These are phyloP conservation scores for Odontomyia ornata DNA, from an alignment of 2,888 invertebrate species.

Conservation along the genomic window DNA sequence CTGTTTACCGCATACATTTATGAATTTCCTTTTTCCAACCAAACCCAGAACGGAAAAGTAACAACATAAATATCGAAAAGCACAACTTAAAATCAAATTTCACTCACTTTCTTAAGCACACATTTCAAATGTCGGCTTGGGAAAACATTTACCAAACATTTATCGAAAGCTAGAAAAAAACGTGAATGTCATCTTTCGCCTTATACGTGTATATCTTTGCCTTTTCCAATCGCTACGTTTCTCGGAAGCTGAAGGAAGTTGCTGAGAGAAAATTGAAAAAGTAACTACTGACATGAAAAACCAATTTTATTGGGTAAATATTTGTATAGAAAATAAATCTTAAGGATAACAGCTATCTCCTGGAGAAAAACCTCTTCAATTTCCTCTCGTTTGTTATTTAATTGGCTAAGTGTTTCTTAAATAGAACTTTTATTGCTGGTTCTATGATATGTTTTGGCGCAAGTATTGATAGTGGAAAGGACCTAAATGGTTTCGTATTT, in stretches of 20 bases:
- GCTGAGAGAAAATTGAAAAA: neutral
- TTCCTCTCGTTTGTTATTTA: neutral
- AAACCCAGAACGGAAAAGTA: no score
- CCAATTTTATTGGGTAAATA: constrained; percentile 31
- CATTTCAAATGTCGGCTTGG: neutral
- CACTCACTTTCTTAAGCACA: no score
- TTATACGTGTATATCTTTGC: neutral
- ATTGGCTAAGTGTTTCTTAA: neutral
- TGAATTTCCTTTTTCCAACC: no score
- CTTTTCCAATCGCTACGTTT: neutral
- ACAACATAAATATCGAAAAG: no score
- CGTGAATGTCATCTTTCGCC: no score
- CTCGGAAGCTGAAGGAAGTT: neutral
- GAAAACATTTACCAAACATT: neutral
- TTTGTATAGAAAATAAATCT: constrained; percentile 29
- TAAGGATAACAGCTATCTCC: neutral
- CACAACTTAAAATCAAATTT: no score
- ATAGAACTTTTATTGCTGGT: neutral
- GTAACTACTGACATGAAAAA: constrained; percentile 24
- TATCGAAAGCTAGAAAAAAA: neutral
- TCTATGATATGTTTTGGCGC: no score
- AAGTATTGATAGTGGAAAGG: no score
- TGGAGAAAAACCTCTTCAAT: neutral
- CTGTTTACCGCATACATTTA: no score
- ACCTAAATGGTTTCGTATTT: no score